Evolutionary conservation across 2,113 vertebrate species (phyloP).

Genomic region (Urocolius indicus): DNA sequence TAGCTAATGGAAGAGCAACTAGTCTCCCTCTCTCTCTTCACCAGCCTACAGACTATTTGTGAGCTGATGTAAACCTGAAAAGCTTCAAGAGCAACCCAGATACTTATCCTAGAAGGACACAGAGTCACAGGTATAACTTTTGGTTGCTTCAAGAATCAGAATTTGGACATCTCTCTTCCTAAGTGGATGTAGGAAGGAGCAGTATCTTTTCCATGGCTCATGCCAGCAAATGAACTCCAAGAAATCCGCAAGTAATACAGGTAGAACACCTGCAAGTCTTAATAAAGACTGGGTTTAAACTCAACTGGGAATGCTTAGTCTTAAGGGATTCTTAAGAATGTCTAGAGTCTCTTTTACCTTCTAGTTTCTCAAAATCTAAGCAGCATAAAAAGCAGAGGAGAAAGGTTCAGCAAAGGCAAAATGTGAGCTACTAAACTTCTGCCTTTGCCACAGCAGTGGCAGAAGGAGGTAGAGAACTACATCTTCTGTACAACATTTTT

Average conservation of each 20-base stretch:
- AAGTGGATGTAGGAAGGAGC: rapidly evolving
- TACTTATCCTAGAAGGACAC: not conserved
- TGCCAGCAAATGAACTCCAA: not conserved
- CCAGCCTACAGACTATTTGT: not conserved
- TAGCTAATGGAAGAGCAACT: not conserved
- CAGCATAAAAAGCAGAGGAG: not conserved
- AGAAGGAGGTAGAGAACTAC: not conserved
- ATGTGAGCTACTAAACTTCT: not conserved
- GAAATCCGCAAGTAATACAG: not conserved
- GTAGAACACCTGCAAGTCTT: not conserved
- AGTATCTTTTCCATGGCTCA: not conserved
- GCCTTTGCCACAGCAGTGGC: not conserved
- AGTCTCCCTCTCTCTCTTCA: not conserved
- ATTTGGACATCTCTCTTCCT: not conserved
- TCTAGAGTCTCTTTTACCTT: not conserved
- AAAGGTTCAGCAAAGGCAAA: not conserved
- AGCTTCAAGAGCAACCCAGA: not conserved
- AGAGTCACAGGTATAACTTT: not conserved
- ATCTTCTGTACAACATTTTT: not conserved
- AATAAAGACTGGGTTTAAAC: not conserved
- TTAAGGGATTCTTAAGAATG: not conserved
- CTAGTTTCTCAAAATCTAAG: not conserved
- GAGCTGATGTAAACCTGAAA: not conserved
- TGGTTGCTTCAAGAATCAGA: not conserved
- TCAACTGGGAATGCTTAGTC: not conserved